Conservation (phyloP, 2,797 vertebrate genomes). For the Okamejei kenojei region DNA sequence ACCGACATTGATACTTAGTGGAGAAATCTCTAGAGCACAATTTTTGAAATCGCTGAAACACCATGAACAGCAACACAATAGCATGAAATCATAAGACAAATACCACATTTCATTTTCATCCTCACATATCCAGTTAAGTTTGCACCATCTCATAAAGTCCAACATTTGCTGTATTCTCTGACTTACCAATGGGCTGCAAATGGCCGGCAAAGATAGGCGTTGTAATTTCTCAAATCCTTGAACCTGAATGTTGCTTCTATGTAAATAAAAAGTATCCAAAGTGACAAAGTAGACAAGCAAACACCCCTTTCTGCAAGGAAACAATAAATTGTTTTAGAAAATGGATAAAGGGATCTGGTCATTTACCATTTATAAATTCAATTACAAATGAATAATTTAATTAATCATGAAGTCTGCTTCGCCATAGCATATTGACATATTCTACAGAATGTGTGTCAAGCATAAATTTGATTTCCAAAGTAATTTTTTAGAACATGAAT, state of each 20-base stretch:
- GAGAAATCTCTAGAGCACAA: background rate
- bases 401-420: background rate
- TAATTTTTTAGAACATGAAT: background rate
- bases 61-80: background rate
- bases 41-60: too few species aligned
- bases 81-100: background rate
- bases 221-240: constrained; percentile 67
- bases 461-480: background rate
- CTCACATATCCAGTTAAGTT: background rate
- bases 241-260: constrained; percentile 68
- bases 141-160: background rate
- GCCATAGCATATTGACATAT: background rate
- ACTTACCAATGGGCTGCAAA: constrained; percentile 72
- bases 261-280: constrained; percentile 73
- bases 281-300: constrained; percentile 67
- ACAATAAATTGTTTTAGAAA: background rate
- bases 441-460: background rate
- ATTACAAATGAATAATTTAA: background rate
- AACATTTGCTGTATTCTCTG: background rate
- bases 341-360: too few species aligned
- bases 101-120: too few species aligned
- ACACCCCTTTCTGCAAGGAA: constrained; percentile 62
- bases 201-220: constrained; percentile 69
- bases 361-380: background rate
- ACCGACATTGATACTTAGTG: background rate